Evolutionary conservation across 2,797 vertebrate species (phyloP), one percentile per base, ranked within the genome.

Genomic region (Scolopax rusticola): DNA sequence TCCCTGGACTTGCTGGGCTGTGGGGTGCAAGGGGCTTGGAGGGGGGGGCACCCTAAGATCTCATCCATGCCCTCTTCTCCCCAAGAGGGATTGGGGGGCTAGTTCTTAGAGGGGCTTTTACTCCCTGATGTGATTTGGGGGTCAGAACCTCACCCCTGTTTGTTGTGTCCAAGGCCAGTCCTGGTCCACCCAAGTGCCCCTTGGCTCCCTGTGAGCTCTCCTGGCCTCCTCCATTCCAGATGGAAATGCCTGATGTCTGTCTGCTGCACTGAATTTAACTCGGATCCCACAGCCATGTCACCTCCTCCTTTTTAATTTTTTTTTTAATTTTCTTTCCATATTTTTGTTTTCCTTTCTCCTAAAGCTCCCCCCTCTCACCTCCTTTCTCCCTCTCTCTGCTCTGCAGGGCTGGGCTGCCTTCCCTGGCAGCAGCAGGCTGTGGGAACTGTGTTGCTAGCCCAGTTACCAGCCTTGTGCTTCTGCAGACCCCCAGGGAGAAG

Each of bases 1-100:
- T 96, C 59, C 93, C 78, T 97, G 95, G 60, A 95, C 86, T 96
- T 95, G 92, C 73, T 93, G 96, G 83, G 83, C 83, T 90, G 15
- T 70, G 95, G 85, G 88, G 25, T 74, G 33, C 47, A 65, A 92
- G 65, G 71, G 25, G 38, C 20, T 12, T 51, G 28, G 48, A 25
- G 43, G 71, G 36, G 36, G 8, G 59, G 36, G 16, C 38, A 63
- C 41, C 73, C 56, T 57, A 63, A 84, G 27, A 40, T 83, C 69
- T 38, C 61, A 50, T 6, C 87, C 27, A 4, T 77, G 57, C 10
- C 40, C 53, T 9, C 38, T 59, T 63, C 16, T 91, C 23, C 50
- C 48, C 48, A 32, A 15, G 36, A 71, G 45, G 45, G 13, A 33
- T 11, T 16, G 18, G 25, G 53, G 8, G 2, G 3, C 14, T 69